phyloP scores from a whole-genome alignment of 2,888 invertebrate genomes.

The Mythimna impura region DNA sequence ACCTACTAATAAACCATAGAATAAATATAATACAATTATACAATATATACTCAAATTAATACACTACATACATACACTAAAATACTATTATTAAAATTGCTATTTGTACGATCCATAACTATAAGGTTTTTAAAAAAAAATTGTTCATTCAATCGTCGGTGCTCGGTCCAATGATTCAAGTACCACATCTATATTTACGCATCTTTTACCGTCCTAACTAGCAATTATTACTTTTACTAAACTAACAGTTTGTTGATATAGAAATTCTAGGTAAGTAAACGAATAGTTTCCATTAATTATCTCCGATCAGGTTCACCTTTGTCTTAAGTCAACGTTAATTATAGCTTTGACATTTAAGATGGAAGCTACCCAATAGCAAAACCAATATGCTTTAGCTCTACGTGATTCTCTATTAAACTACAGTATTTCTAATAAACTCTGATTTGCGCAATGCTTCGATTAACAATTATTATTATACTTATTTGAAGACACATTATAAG shows the following conservation, averaged over 20 bases:
- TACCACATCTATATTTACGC: too few relatives aligned
- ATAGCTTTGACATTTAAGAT: constrained; percentile 25
- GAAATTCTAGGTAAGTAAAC: neutral
- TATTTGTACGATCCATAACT: too few relatives aligned
- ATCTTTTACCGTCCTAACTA: too few relatives aligned
- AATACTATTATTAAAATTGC: too few relatives aligned
- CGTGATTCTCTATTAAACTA: neutral
- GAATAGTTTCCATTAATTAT: neutral
- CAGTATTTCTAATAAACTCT: neutral
- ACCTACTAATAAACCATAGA: too few relatives aligned
- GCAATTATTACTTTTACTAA: too few relatives aligned
- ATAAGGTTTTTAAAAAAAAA: too few relatives aligned
- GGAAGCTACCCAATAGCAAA: constrained; percentile 26
- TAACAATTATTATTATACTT: neutral
- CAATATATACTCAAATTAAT: too few relatives aligned
- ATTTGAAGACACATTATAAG: neutral
- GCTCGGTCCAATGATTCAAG: too few relatives aligned
- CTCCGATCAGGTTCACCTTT: constrained; percentile 14
- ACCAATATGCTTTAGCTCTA: constrained; percentile 37
- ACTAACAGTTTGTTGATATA: neutral
- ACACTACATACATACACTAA: too few relatives aligned
- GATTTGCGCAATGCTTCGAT: neutral
- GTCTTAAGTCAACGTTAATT: constrained; percentile 34
- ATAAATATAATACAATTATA: too few relatives aligned
- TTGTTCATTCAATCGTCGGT: too few relatives aligned